These are phyloP conservation scores for Apodemia zela DNA, from an alignment of 2,888 invertebrate species.

Conservation along the genomic window DNA sequence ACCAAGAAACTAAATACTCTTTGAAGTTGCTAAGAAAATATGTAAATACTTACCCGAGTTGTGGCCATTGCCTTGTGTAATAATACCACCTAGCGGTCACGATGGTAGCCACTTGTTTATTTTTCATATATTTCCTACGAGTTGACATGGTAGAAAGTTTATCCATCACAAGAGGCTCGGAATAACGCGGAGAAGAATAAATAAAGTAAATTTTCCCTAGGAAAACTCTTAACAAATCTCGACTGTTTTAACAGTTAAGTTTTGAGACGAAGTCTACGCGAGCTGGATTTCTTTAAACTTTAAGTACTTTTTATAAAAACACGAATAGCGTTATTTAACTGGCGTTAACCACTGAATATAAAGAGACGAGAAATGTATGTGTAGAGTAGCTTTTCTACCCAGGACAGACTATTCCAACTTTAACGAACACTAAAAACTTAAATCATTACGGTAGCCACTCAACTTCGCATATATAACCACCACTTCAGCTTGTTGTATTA, in stretches of 20 bases:
- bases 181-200: neutral
- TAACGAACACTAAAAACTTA: no score
- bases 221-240: conserved; percentile 2
- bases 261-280: neutral
- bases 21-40: no score
- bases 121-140: neutral
- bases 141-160: neutral
- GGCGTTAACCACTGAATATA: neutral
- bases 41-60: no score
- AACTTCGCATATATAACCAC: no score
- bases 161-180: neutral
- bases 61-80: no score
- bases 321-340: neutral
- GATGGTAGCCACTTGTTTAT: no score
- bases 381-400: neutral
- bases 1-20: no score
- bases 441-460: no score
- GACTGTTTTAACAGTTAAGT: conserved; percentile 1
- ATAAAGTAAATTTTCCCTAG: neutral
- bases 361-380: no score
- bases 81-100: no score
- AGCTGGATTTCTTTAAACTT: neutral
- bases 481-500: no score
- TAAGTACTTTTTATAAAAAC: conserved; percentile 1
- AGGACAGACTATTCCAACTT: neutral